Evolutionary conservation across 2,797 vertebrate genomes (phyloP), one percentile per base, ranked within the genome.

Genomic region (Oryzias sinensis): DNA sequence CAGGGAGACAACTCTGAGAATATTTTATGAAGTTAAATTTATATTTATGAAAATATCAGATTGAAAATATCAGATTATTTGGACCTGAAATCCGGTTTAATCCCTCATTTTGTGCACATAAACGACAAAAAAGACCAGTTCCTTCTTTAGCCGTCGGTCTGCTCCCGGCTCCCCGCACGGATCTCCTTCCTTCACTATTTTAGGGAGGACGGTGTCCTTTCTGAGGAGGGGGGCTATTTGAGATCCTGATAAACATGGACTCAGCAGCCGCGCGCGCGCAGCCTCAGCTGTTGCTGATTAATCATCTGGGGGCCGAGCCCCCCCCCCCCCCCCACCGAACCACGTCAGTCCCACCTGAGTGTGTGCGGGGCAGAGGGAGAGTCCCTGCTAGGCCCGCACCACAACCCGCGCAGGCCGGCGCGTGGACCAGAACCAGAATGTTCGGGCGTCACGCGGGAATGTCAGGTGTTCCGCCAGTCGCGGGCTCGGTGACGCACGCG

Each of bases 241-340:
- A 96, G 91, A 90, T 71, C 59, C 74, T 85, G 82, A 87, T 95
- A 95, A 97, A 96, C 93, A 95, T 90, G 90, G 81, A 82, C 91
- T 91, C 88, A 81, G 92, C 82, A 88, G 81, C 20, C 20, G 81
- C 77, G 76, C 91, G 87, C 80, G 65, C 88, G 89, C 88, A 76
- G 85, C 88, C 86, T 93, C 96, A 98, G 96, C 96, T 97, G 95
- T 90, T 86, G 80, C 81, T 69, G 88, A 94, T 93, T 90, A 92
- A 94, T 94, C 92, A 90, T 76, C 72, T 51, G 13, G 49, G 41
- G 55, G 53, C 72, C 37, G 62, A 5, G 6, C 27, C 5, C 27
- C 5, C 27, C 5, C 5, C 60, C 72, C 66, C 48, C n/a, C 65
- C 73, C 73, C 45, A 65, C 60, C n/a, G 5, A 46, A 55, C 51